Evolutionary conservation across 2,888 invertebrate species (phyloP), one percentile per base, ranked within the genome.

Genomic region (Lobophora halterata): DNA sequence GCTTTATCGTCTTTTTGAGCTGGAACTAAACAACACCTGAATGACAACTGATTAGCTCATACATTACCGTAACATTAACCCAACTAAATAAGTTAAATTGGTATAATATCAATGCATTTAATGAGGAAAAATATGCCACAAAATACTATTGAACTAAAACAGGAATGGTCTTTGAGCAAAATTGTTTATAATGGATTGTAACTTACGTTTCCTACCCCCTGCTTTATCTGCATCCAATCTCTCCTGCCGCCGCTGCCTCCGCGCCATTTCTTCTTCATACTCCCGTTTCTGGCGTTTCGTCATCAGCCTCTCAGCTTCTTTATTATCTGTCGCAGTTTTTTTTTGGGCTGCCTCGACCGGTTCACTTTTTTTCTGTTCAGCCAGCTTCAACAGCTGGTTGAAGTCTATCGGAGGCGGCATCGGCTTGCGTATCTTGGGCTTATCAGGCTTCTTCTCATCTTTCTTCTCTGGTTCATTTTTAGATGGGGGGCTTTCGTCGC

Each of bases 271-370:
- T 56, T 92, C 92, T 58, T 93, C 91, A 58, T 90, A 89, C 63
- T 95, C 95, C 24, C 88, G 87, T 61, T 90, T 94, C 63, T 97
- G 95, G 53, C 91, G 93, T 54, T 94, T 94, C 0, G 96, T 96
- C 88, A 96, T 91, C 5, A 92, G 86, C 23, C 94, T 88, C 51
- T 94, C 95, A 0, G 90, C 88, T 42, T 92, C 91, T 26, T 23
- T 43, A 9, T 42, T 42, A 5, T 89, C 88, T 40, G 91, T 70
- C 0, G 57, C 49, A 4, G 40, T 52, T 34, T 80, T 74, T 47
- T 79, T 79, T 3, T 68, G 55, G 3, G 46, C 68, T 3, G 67
- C 61, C 13, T 91, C 88, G 1, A 95, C 70, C 0, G 96, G 96
- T 65, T 95, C 94, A 68, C 91, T 89, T 51, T 95, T 95, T 65